Evolutionary conservation across 2,888 invertebrate species (phyloP).

Genomic region (Macrostomum cliftonense): DNA sequence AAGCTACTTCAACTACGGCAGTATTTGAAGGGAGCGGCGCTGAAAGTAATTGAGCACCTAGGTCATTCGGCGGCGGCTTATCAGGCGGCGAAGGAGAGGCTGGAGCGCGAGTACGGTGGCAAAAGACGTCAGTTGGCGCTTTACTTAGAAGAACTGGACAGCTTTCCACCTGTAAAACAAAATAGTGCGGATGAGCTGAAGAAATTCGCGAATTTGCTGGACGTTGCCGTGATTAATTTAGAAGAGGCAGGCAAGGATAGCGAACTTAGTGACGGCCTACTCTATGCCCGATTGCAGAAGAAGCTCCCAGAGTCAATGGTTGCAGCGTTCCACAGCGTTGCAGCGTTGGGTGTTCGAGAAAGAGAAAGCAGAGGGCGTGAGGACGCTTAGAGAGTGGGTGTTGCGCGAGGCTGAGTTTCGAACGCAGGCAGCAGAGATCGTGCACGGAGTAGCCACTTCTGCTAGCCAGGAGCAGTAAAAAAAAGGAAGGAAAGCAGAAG

Average conservation of each 20-base stretch:
- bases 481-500: too few species aligned
- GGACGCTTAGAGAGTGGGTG: slow-evolving; percentile 3
- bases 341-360: too few species aligned
- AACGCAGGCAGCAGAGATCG: slow-evolving; percentile 7
- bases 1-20: slow-evolving; percentile 12
- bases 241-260: slow-evolving; percentile 3
- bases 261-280: slow-evolving; percentile 3
- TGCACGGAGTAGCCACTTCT: neutral
- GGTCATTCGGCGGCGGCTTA: slow-evolving; percentile 11
- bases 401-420: slow-evolving; percentile 7
- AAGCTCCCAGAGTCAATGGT: too few species aligned
- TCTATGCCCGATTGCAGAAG: neutral
- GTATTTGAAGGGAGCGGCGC: slow-evolving; percentile 10
- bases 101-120: slow-evolving; percentile 12
- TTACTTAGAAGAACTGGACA: slow-evolving; percentile 9
- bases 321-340: too few species aligned
- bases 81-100: slow-evolving; percentile 8
- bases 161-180: slow-evolving; percentile 5
- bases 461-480: too few species aligned
- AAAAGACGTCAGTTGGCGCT: slow-evolving; percentile 5
- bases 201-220: slow-evolving; percentile 8
- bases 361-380: slow-evolving; percentile 3
- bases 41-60: slow-evolving; percentile 4
- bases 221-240: slow-evolving; percentile 8
- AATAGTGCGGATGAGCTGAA: slow-evolving; percentile 5